Conservation (phyloP, 2,113 vertebrate species). For the Raja brachyura region DNA sequence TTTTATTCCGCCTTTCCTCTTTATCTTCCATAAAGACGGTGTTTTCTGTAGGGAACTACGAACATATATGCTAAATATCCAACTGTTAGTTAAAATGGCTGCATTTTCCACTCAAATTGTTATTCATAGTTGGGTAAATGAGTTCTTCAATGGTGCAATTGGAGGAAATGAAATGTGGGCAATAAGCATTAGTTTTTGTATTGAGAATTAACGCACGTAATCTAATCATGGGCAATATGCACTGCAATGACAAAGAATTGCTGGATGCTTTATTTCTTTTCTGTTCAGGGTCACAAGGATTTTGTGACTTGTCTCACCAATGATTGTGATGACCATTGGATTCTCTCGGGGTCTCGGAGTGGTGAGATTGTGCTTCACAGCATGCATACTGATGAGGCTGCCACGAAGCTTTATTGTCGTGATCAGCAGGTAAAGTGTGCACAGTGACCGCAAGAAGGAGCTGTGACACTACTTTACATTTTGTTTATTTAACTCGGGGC, state of each 20-base stretch:
- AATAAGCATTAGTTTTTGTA: neutral
- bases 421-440: neutral
- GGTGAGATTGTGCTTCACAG: constrained; percentile 30
- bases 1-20: neutral
- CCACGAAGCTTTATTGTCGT: neutral
- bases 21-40: neutral
- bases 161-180: neutral
- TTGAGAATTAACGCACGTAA: neutral
- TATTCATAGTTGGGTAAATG: neutral
- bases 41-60: neutral
- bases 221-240: neutral
- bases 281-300: constrained; percentile 14
- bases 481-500: neutral
- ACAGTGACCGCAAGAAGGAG: constrained; percentile 11
- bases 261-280: neutral
- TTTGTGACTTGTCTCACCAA: neutral
- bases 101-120: neutral
- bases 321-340: neutral
- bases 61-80: neutral
- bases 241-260: neutral
- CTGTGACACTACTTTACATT: neutral
- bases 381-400: neutral
- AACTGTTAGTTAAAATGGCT: neutral
- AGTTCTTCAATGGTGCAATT: neutral
- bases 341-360: constrained; percentile 9